phyloP scores from a whole-genome alignment of 2,888 invertebrate genomes.

The Vesta saturnalis region DNA sequence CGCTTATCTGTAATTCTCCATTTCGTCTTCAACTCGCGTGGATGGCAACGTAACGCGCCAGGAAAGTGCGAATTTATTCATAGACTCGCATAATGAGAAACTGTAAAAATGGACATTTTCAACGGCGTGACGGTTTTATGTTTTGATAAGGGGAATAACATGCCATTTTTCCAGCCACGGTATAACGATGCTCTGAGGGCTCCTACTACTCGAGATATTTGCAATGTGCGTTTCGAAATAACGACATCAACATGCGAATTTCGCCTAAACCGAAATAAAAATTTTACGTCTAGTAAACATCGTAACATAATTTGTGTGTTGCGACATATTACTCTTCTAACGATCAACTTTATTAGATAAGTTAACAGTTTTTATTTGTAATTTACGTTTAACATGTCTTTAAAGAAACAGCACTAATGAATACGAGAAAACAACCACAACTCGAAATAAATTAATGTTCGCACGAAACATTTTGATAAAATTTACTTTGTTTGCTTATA shows the following conservation, averaged over 20 bases:
- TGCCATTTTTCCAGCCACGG: conserved; percentile 59
- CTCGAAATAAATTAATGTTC: too few species aligned
- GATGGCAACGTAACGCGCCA: conserved; percentile 57
- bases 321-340: conserved; percentile 5
- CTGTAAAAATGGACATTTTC: conserved; percentile 67
- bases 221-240: conserved; percentile 25
- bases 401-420: not conserved
- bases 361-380: conserved; percentile 6
- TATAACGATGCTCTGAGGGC: conserved; percentile 37
- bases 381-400: not conserved
- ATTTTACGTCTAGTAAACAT: conserved; percentile 25
- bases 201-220: conserved; percentile 24
- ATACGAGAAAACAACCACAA: too few species aligned
- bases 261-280: conserved; percentile 25
- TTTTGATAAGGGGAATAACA: conserved; percentile 65
- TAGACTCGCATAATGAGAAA: conserved; percentile 67
- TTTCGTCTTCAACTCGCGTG: conserved; percentile 52
- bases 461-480: too few species aligned
- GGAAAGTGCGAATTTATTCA: conserved; percentile 66
- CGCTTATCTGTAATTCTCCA: conserved; percentile 62
- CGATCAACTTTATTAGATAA: conserved; percentile 8
- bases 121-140: conserved; percentile 63
- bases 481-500: too few species aligned
- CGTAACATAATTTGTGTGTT: conserved; percentile 14
- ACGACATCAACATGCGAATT: conserved; percentile 24